Evolutionary conservation across 2,113 vertebrate genomes (phyloP).

Genomic region (Dipodomys merriami): DNA sequence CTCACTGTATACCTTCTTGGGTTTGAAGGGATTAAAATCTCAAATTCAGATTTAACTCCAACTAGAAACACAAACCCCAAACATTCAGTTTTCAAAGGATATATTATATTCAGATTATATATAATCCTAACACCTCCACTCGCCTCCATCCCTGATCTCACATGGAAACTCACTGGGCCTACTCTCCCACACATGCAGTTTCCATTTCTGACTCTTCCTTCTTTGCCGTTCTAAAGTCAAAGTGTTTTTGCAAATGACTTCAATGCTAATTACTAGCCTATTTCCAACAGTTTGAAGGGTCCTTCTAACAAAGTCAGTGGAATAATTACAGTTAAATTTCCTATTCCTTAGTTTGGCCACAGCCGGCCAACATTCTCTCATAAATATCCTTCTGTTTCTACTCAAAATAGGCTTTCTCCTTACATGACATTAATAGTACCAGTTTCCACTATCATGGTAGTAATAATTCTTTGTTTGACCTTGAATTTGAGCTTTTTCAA

Average conservation of each 20-base stretch:
- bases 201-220: constrained; percentile 58
- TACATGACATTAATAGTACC: constrained; percentile 1
- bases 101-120: background rate
- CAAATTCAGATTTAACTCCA: constrained; percentile 62
- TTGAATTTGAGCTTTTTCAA: constrained; percentile 68
- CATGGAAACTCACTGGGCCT: background rate
- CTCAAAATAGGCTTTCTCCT: constrained; percentile 59
- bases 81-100: background rate
- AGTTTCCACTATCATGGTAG: constrained; percentile 63
- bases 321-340: constrained; percentile 35
- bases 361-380: constrained; percentile 12
- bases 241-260: background rate
- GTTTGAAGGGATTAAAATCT: constrained; percentile 68
- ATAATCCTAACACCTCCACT: background rate
- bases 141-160: background rate
- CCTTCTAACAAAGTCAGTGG: background rate
- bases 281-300: background rate
- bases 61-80: constrained; percentile 59
- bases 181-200: constrained; percentile 37
- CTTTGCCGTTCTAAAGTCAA: background rate
- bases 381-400: constrained; percentile 74
- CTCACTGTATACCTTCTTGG: constrained; percentile 12
- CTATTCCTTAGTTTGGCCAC: background rate
- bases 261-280: background rate
- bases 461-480: constrained; percentile 65